These are phyloP conservation scores for Ailuropoda melanoleuca DNA, from an alignment of 2,113 vertebrate genomes.

Conservation along the genomic window DNA sequence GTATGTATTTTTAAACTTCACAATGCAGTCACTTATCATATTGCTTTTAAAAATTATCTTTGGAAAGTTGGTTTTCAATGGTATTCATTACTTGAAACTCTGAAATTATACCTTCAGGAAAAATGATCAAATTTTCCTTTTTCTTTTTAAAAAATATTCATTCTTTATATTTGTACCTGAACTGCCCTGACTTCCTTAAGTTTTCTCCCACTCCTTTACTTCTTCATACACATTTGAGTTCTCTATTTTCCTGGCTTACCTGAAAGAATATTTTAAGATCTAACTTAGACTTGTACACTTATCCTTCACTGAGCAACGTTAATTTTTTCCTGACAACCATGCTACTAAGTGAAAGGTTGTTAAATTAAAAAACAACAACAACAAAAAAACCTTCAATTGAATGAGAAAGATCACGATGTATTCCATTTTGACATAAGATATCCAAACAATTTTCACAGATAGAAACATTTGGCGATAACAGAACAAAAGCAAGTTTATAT, in stretches of 20 bases:
- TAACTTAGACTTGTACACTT: not conserved
- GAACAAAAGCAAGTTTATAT: not conserved
- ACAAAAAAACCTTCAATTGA: not conserved
- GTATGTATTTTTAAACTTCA: not conserved
- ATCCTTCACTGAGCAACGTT: not conserved
- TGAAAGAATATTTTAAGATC: not conserved
- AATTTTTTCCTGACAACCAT: not conserved
- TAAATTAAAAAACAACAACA: not conserved
- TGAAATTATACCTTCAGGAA: not conserved
- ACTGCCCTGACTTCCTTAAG: not conserved
- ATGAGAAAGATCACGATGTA: not conserved
- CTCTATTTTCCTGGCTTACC: not conserved
- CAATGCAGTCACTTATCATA: not conserved
- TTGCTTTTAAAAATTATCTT: constrained; percentile 21
- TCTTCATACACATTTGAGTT: not conserved
- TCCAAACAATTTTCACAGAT: not conserved
- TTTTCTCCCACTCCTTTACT: not conserved
- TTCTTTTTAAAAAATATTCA: not conserved
- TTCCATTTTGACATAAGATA: not conserved
- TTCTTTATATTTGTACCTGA: not conserved
- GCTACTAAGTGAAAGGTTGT: not conserved
- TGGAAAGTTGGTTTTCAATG: not conserved
- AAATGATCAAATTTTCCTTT: not conserved
- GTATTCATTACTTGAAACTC: not conserved
- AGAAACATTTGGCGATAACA: not conserved